These are phyloP conservation scores for Ophiothrix spiculata DNA, from an alignment of 35 echinoderm and acorn worm genomes.

Conservation along the genomic window DNA sequence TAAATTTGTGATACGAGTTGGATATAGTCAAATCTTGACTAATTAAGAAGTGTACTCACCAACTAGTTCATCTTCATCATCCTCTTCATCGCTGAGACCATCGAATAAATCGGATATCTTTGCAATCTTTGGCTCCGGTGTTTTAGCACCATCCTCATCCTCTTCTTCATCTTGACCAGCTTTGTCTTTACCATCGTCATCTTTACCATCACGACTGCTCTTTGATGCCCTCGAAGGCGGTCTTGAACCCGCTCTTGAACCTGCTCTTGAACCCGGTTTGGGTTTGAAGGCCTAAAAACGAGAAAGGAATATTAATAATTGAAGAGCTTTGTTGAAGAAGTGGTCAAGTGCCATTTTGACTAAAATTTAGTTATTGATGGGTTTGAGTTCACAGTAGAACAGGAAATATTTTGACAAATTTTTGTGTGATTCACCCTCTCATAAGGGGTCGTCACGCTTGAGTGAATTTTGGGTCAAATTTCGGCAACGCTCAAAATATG, in stretches of 20 bases:
- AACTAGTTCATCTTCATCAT: conserved; percentile 48
- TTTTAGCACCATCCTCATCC: conserved; percentile 21
- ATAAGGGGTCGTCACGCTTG: too few species aligned
- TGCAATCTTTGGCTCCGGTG: conserved; percentile 4
- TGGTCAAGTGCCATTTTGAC: too few species aligned
- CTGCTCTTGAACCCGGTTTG: conserved; percentile 53
- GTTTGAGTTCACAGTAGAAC: too few species aligned
- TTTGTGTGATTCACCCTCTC: too few species aligned
- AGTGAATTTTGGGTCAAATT: too few species aligned
- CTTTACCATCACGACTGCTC: conserved; percentile 8
- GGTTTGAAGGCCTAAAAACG: conserved; percentile 43
- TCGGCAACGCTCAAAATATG: too few species aligned
- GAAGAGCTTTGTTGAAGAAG: too few species aligned
- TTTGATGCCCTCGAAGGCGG: conserved; percentile 29
- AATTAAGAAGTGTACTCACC: conserved; percentile 35
- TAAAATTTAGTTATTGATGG: too few species aligned
- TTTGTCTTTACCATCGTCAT: not conserved
- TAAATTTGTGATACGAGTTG: not conserved
- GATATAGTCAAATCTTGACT: too few species aligned
- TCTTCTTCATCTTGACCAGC: not conserved
- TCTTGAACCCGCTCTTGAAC: too few species aligned
- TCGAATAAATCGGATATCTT: too few species aligned
- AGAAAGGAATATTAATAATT: conserved; percentile 6
- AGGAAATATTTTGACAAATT: too few species aligned
- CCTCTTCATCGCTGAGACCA: conserved; percentile 27